Evolutionary conservation across 1,140 invertebrate genomes (phyloP), one percentile per base, ranked within the genome.

Genomic region (Lordiphosa clarofinis): DNA sequence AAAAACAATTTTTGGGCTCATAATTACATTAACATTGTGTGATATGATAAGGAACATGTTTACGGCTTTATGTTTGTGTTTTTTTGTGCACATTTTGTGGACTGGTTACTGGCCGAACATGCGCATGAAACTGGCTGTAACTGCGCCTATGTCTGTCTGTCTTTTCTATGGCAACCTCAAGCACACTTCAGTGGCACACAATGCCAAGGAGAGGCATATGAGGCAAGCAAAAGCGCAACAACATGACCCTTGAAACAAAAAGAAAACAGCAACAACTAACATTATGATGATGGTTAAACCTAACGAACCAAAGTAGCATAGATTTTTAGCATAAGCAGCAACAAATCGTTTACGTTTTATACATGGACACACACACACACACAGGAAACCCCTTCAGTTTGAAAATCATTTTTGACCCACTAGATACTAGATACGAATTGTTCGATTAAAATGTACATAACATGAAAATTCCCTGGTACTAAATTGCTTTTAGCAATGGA

Each of bases 241-340:
- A 70, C 66, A 70, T 48, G 54, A 66, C 56, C 52, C 78, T 84
- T 67, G 60, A 79, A 74, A 75, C 71, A 81, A 62, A 61, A 52
- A 40, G 42, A 48, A 42, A 66, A 55, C 53, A 52, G 28, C 53
- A 57, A 44, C 60, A 62, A 53, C 50, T 61, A 52, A 56, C 40
- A 62, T 43, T 61, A 31, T 35, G 43, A 42, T 28, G 48, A 24
- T 43, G 54, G 54, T 57, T 62, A 53, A 67, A 72, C 61, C 71
- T 71, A 82, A 82, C 72, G 72, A 81, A 81, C 76, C 78, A 82
- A 84, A 84, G 76, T 76, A 54, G 73, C 76, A 84, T 82, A 63
- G 78, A 82, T 82, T 84, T 81, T 82, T 53, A 82, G 76, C 76
- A 71, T 64, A 68, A 81, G 50, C 46, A 72, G 76, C 75, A 56